phyloP scores from a whole-genome alignment of 2,797 vertebrate species.

The Chelonia mydas region DNA sequence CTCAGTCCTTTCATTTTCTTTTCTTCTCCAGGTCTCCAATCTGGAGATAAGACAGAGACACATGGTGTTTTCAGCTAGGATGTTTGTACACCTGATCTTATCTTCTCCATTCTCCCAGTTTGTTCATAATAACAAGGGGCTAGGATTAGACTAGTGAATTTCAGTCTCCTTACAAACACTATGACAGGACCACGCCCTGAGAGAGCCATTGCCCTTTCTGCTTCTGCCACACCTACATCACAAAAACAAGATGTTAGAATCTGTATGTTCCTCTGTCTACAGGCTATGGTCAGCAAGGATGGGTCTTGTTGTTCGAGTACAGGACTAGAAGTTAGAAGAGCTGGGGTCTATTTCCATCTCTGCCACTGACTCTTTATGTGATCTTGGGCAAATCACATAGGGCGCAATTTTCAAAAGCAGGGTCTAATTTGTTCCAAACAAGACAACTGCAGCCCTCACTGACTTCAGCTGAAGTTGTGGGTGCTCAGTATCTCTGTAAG shows the following conservation, averaged over 20 bases:
- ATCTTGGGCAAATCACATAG: background rate
- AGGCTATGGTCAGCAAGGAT: background rate
- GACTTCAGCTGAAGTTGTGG: background rate
- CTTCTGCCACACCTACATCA: background rate
- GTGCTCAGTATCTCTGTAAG: background rate
- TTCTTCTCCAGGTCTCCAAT: background rate
- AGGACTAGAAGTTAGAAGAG: background rate
- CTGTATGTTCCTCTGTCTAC: background rate
- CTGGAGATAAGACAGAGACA: background rate
- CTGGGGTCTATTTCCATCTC: background rate
- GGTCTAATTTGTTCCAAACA: background rate
- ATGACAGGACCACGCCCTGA: background rate
- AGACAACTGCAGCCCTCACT: background rate
- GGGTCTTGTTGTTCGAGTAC: background rate
- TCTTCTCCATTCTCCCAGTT: background rate
- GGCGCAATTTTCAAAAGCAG: background rate
- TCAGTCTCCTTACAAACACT: background rate
- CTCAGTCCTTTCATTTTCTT: constrained; percentile 10
- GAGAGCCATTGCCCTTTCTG: background rate
- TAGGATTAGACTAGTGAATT: background rate
- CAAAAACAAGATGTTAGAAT: background rate
- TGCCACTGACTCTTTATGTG: background rate
- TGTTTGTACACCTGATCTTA: background rate
- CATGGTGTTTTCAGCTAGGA: background rate
- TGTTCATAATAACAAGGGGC: background rate